These are phyloP conservation scores for Drepana falcataria DNA, from an alignment of 2,888 invertebrate species.

Conservation along the genomic window DNA sequence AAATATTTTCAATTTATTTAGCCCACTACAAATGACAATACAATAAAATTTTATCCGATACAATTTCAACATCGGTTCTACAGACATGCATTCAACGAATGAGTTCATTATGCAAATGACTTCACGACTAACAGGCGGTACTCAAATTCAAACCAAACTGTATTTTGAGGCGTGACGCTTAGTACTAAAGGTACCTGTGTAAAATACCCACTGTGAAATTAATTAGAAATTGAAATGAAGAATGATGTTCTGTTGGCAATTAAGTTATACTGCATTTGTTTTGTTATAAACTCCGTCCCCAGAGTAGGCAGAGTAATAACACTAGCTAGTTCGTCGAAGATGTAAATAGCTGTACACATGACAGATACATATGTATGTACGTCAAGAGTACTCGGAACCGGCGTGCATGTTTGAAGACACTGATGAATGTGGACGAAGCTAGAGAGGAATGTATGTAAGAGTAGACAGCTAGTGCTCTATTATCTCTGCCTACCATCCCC, in stretches of 20 bases:
- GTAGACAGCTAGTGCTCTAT: no score
- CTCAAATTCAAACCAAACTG: not conserved
- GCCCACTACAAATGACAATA: not conserved
- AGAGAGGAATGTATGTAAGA: no score
- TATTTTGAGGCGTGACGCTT: not conserved
- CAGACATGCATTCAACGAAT: not conserved
- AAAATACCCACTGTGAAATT: not conserved
- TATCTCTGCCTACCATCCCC: no score
- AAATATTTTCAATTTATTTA: not conserved
- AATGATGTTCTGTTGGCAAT: not conserved
- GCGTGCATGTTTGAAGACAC: no score
- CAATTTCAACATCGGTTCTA: not conserved
- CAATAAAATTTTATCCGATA: not conserved
- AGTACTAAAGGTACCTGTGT: not conserved
- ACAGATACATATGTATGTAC: no score
- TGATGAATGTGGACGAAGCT: no score
- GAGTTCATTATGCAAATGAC: not conserved
- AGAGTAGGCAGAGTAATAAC: no score
- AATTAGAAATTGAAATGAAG: constrained; percentile 1
- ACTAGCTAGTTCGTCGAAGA: no score
- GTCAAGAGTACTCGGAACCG: no score
- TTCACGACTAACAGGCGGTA: not conserved
- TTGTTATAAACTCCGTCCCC: no score
- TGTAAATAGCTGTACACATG: no score
- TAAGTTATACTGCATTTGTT: no score